Evolutionary conservation across 2,797 vertebrate species (phyloP).

Genomic region (Onychomys leucogaster): DNA sequence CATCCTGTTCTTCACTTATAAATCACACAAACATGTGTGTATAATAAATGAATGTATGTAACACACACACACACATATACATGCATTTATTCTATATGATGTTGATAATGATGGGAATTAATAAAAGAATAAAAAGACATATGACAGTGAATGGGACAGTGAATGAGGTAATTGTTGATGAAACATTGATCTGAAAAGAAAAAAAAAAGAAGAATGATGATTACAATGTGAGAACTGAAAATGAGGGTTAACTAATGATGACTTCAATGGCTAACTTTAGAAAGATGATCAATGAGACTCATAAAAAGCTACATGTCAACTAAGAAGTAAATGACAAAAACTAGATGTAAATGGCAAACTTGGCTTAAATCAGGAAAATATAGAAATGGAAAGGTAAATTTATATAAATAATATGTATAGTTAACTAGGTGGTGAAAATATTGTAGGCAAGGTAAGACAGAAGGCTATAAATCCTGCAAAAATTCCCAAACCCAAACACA

Average conservation of each 20-base stretch:
- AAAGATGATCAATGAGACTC: not conserved
- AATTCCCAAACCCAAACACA: not conserved
- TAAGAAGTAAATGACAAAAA: not conserved
- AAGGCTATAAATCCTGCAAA: not conserved
- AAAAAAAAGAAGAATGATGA: not conserved
- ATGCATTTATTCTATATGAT: not conserved
- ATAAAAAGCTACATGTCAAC: not conserved
- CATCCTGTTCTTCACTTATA: not conserved
- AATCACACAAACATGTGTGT: not conserved
- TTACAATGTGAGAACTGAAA: not conserved
- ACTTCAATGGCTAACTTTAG: not conserved
- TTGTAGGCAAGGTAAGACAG: not conserved
- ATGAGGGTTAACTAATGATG: not conserved
- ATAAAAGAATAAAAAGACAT: not conserved
- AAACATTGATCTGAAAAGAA: not conserved
- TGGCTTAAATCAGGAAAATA: not conserved
- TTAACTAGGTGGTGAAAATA: not conserved
- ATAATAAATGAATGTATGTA: not conserved
- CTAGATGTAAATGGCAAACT: not conserved
- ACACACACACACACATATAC: too few relatives aligned
- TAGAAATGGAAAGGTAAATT: not conserved
- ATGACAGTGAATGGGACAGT: not conserved
- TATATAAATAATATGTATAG: not conserved
- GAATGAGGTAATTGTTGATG: not conserved
- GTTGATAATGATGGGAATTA: not conserved